Evolutionary conservation across 2,113 vertebrate genomes (phyloP).

Genomic region (Heliornis fulica): DNA sequence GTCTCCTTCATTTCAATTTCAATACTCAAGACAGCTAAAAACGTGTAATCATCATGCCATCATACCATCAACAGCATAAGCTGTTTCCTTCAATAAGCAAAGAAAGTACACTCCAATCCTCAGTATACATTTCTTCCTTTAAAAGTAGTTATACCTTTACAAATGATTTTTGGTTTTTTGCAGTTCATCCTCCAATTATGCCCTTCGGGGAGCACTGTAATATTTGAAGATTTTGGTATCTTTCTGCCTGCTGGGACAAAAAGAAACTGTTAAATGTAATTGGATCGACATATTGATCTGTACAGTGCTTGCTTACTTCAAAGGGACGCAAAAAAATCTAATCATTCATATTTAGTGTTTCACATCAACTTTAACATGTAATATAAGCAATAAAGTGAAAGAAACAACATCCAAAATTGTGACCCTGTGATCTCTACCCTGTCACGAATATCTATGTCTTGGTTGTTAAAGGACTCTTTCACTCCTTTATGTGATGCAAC

Average conservation of each 20-base stretch:
- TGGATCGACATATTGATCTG: neutral
- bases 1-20: neutral
- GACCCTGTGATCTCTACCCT: neutral
- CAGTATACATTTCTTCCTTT: neutral
- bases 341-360: neutral
- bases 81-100: neutral
- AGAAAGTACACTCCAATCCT: neutral
- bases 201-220: neutral
- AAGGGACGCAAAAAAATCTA: neutral
- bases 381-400: neutral
- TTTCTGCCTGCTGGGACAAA: neutral
- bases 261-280: neutral
- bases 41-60: neutral
- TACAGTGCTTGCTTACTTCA: neutral
- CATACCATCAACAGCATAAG: neutral
- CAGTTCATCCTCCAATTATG: neutral
- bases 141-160: neutral
- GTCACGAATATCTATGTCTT: neutral
- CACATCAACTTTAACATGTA: neutral
- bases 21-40: neutral
- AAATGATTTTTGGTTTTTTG: neutral
- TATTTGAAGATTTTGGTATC: neutral
- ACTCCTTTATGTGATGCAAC: neutral
- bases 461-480: neutral
- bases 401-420: neutral